phyloP scores from a whole-genome alignment of 2,888 invertebrate genomes.

The Zygaena filipendulae region DNA sequence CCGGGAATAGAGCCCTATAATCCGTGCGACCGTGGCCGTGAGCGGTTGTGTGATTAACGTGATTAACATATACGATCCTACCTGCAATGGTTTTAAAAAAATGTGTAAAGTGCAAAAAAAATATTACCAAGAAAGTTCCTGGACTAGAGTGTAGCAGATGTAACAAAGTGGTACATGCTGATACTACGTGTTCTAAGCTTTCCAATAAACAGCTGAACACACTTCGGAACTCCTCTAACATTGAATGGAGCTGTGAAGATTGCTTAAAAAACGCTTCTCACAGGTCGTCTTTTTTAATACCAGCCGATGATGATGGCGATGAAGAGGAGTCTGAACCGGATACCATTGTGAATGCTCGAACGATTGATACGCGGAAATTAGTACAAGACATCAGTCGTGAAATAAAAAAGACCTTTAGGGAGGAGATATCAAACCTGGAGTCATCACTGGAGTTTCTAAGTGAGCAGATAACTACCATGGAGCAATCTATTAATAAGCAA shows the following conservation, averaged over 20 bases:
- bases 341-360: no score
- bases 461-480: constrained; percentile 3
- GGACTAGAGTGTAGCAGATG: constrained; percentile 7
- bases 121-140: not conserved
- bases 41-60: no score
- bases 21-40: no score
- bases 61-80: no score
- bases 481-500: constrained; percentile 3
- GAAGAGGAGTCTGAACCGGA: constrained; percentile 1
- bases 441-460: constrained; percentile 7
- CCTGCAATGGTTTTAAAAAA: no score
- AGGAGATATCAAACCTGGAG: constrained; percentile 3
- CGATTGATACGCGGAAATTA: constrained; percentile 2
- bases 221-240: constrained; percentile 6
- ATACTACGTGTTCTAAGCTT: constrained; percentile 7
- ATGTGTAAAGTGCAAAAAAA: not conserved
- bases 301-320: constrained; percentile 10
- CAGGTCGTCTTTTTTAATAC: no score
- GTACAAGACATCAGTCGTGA: constrained; percentile 9
- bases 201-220: constrained; percentile 8
- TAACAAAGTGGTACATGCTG: constrained; percentile 6
- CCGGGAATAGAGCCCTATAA: no score
- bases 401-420: constrained; percentile 9
- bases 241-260: constrained; percentile 10
- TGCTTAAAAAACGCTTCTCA: no score